Conservation (phyloP, 2,797 vertebrate species). For the Gallinago stenura region DNA sequence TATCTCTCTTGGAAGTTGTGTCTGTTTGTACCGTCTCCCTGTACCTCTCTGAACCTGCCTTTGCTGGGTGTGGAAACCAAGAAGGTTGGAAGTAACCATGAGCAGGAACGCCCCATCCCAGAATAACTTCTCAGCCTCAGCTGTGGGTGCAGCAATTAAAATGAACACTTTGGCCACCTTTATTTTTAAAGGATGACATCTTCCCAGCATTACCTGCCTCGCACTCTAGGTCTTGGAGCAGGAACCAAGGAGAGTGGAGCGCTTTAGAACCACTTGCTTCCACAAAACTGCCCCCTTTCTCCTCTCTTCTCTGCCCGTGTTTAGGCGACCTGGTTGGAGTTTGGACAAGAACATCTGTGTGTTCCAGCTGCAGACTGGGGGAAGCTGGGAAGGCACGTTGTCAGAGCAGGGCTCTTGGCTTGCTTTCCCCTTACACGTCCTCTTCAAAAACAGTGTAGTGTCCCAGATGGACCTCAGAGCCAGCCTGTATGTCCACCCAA, state of each 20-base stretch:
- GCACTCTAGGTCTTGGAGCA: background rate
- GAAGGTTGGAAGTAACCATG: background rate
- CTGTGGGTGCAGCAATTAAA: background rate
- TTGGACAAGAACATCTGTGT: accelerated
- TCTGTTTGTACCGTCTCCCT: background rate
- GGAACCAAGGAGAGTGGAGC: background rate
- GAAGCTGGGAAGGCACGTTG: background rate
- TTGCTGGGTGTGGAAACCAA: background rate
- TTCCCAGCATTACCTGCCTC: background rate
- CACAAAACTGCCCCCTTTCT: background rate
- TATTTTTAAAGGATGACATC: background rate
- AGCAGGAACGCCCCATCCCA: background rate
- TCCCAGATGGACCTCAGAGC: background rate
- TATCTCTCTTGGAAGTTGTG: no score
- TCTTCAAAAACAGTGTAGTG: background rate
- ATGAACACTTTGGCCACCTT: background rate
- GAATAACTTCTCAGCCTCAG: background rate
- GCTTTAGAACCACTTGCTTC: background rate
- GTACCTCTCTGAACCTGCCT: background rate
- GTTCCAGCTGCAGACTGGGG: background rate
- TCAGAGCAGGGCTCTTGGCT: background rate
- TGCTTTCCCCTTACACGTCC: background rate
- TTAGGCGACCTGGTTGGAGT: background rate
- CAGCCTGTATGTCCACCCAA: background rate
- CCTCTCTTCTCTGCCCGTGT: background rate